These are phyloP conservation scores for Chironex yamaguchii DNA, from an alignment of 30 jellyfish, hydroid and myxozoan species.

Conservation along the genomic window DNA sequence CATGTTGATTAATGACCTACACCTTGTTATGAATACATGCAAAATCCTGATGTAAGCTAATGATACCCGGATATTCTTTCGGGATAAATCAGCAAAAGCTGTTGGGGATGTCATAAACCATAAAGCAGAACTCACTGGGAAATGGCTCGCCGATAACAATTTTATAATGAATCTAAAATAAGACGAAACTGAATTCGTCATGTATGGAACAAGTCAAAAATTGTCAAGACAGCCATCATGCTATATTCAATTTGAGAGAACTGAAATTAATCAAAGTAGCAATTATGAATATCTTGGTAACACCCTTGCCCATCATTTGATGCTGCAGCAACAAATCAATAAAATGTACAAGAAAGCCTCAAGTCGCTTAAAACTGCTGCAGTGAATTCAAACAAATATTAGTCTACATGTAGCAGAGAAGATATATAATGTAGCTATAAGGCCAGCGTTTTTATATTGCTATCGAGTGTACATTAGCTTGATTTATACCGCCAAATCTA, in stretches of 20 bases:
- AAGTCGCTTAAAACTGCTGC: background rate
- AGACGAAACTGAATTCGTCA: background rate
- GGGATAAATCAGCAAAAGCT: slow-evolving; percentile 18
- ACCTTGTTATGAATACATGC: background rate
- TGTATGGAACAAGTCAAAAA: slow-evolving; percentile 55
- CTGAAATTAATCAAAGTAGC: slow-evolving; percentile 13
- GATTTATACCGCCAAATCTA: slow-evolving; percentile 34
- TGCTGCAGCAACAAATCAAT: background rate
- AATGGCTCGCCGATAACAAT: slow-evolving; percentile 56
- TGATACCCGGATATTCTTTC: slow-evolving; percentile 64
- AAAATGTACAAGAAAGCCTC: background rate
- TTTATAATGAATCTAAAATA: slow-evolving; percentile 28
- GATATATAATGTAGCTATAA: background rate
- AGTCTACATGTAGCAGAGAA: slow-evolving; percentile 10
- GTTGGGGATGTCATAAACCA: slow-evolving; percentile 52
- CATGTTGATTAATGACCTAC: slow-evolving; percentile 34
- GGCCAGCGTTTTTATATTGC: slow-evolving; percentile 21
- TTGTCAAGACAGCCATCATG: slow-evolving; percentile 17
- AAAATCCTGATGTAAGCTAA: slow-evolving; percentile 14
- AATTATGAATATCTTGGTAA: slow-evolving; percentile 27
- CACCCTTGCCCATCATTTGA: background rate
- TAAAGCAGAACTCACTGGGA: slow-evolving; percentile 40
- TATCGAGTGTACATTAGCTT: slow-evolving; percentile 29
- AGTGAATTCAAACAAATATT: background rate
- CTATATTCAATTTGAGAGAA: slow-evolving; percentile 17